A percentile compares a stretch with the other conserved stretches of the same genome.
Evolutionary conservation across 2,888 invertebrate species (phyloP).

Genomic region (Tachina lurida): DNA sequence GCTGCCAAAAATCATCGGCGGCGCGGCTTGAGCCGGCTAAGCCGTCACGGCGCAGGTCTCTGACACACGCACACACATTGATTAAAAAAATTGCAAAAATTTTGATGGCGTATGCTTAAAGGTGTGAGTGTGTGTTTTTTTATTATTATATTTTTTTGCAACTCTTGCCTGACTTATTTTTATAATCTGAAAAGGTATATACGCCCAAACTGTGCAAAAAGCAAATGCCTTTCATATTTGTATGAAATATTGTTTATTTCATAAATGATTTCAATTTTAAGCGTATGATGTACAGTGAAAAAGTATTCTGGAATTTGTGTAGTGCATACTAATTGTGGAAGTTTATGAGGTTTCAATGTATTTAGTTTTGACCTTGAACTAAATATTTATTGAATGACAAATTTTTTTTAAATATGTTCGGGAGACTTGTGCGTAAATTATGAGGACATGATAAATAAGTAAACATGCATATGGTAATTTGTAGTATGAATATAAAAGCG

Average conservation of each 20-base stretch:
- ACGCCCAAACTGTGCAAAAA: conserved; percentile 19
- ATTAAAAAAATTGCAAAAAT: neutral
- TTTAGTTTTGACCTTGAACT: conserved; percentile 43
- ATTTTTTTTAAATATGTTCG: neutral
- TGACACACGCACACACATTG: neutral
- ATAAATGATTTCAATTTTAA: neutral
- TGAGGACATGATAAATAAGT: too few relatives aligned
- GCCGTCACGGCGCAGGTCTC: too few relatives aligned
- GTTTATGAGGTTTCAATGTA: neutral
- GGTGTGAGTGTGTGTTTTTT: neutral
- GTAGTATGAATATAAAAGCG: too few relatives aligned
- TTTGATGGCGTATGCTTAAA: conserved; percentile 16
- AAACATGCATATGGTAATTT: too few relatives aligned
- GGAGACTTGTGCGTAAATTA: too few relatives aligned
- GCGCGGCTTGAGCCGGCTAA: too few relatives aligned
- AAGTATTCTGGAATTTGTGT: conserved; percentile 8
- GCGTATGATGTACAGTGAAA: neutral
- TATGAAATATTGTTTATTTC: neutral
- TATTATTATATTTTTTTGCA: neutral
- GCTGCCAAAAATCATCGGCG: too few relatives aligned
- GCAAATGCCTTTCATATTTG: neutral
- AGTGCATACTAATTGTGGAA: conserved; percentile 21
- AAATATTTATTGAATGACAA: neutral
- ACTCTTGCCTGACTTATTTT: neutral
- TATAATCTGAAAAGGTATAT: neutral